Evolutionary conservation across 2,113 vertebrate genomes (phyloP).

Genomic region (Glareola pratincola): DNA sequence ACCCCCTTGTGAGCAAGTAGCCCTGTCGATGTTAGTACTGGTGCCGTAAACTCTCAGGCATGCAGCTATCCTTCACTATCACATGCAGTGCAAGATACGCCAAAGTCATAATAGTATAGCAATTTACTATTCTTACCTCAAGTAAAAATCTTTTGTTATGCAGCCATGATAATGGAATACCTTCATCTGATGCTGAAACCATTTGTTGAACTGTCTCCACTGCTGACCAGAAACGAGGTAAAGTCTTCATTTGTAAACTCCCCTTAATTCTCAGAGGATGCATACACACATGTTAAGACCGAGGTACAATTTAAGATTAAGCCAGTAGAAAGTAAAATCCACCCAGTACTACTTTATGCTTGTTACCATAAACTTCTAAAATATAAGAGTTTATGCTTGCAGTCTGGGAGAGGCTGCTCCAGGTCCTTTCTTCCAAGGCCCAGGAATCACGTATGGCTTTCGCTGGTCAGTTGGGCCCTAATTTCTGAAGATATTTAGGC

Average conservation of each 20-base stretch:
- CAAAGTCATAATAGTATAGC: neutral
- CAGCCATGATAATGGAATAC: constrained; percentile 85
- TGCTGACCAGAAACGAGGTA: constrained; percentile 93
- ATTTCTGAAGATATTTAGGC: neutral
- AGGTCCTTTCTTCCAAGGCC: neutral
- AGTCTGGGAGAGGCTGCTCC: neutral
- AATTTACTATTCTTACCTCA: neutral
- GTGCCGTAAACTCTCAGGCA: neutral
- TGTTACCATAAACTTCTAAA: neutral
- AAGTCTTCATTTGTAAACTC: neutral
- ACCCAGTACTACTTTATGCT: neutral
- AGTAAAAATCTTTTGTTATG: neutral
- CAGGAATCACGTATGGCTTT: neutral
- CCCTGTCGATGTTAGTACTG: neutral
- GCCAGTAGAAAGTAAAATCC: neutral
- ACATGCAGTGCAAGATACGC: neutral
- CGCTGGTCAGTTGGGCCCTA: no score
- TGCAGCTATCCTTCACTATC: neutral
- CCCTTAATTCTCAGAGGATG: neutral
- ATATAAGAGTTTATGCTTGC: neutral
- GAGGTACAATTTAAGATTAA: neutral
- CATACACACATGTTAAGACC: neutral
- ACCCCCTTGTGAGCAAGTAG: neutral
- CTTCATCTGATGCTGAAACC: constrained; percentile 82
- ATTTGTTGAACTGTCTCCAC: constrained; percentile 77